Evolutionary conservation across 2,888 invertebrate genomes (phyloP).

Genomic region (Callyntrura sp.): DNA sequence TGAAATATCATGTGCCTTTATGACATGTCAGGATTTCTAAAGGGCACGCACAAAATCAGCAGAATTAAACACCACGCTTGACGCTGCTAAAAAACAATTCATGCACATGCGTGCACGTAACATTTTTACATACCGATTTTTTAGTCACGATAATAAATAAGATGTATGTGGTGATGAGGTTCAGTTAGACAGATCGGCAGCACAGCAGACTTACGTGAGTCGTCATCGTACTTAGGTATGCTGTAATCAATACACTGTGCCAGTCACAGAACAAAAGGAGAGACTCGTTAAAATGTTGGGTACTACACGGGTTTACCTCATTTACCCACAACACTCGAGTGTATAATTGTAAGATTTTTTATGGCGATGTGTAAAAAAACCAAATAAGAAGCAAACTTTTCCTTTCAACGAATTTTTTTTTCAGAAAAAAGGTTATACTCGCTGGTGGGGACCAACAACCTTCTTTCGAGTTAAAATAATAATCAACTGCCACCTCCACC

Average conservation of each 20-base stretch:
- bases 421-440: slow-evolving; percentile 6
- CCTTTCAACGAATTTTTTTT: background rate
- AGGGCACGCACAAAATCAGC: slow-evolving; percentile 1
- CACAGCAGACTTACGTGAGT: background rate
- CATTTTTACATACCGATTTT: background rate
- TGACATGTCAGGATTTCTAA: slow-evolving; percentile 28
- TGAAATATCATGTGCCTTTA: background rate
- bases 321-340: background rate
- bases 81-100: background rate
- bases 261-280: background rate
- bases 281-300: no score
- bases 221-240: no score
- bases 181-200: slow-evolving; percentile 41
- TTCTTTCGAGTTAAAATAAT: slow-evolving; percentile 6
- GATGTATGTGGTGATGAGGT: slow-evolving; percentile 42
- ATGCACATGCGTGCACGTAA: slow-evolving; percentile 14
- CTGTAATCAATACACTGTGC: background rate
- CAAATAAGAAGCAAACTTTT: slow-evolving; percentile 18
- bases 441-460: slow-evolving; percentile 38
- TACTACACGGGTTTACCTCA: no score
- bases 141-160: slow-evolving; percentile 50
- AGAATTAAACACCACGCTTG: background rate
- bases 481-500: slow-evolving; percentile 45
- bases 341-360: no score
- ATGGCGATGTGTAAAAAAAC: background rate